Base-by-base conservation (phyloP, 2,888 invertebrate genomes). In the Epinotia ramella region DNA sequence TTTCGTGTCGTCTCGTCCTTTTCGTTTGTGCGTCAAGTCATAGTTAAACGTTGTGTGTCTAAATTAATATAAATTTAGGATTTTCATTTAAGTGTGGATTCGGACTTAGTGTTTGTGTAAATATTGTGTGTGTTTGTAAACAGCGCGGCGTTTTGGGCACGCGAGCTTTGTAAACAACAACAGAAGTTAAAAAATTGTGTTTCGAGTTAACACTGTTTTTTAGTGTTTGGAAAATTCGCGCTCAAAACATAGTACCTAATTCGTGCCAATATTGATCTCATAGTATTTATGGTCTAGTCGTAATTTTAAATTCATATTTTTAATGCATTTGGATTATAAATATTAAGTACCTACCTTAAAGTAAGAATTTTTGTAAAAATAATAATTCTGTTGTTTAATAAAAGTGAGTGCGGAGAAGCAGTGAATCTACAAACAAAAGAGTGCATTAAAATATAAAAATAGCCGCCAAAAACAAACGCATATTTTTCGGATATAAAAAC, bases 1-100 rank as follows among this genome's bases (percentile, higher is more conserved):
- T 94, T 93, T 94, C 93, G 93, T 93, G 92, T 92, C 90, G 91
- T 94, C 91, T 92, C 91, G 93, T 94, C 92, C 88, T 91, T 94
- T 94, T 91, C 90, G 91, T 94, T 91, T 89, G 94, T 94, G 89
- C 92, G 94, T 94, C 89, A 87, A 86, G 94, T 94, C 91, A 92
- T 94, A 84, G 94, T 94, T 94, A 79, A 81, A 90, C 91, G 93
- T 94, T 84, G 92, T 93, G 86, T 79, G 65, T 68, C 24, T 73
- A 59, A 71, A 62, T 76, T 65, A 71, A 44, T 59, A 68, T 56
- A 70, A 53, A 74, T 20, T 74, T 57, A 66, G 60, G 64, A 57
- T 9, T 66, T 68, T 24, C 44, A 59, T 68, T 59, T 68, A 68
- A 40, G 24, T 62, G 60, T 7, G n/a, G 24, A 46, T 60, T 69